Evolutionary conservation across 2,113 vertebrate species (phyloP).

Genomic region (Loxodonta africana): DNA sequence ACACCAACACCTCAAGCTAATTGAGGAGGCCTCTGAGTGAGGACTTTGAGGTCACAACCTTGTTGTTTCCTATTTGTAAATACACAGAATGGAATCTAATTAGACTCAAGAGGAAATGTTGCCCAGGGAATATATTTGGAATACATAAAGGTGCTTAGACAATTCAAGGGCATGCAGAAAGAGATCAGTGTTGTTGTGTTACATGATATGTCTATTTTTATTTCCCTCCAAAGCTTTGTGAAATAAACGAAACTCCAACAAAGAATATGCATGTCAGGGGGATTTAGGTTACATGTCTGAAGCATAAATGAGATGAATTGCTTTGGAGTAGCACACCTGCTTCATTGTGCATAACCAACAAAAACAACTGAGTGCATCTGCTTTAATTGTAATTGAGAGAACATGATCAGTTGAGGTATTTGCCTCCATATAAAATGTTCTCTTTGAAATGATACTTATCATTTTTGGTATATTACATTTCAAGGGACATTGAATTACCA

Average conservation of each 20-base stretch:
- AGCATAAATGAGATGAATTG: not conserved
- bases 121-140: slow-evolving; percentile 85
- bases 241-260: slow-evolving; percentile 60
- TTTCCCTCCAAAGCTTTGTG: slow-evolving; percentile 19
- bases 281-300: not conserved
- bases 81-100: slow-evolving; percentile 86
- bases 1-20: slow-evolving; percentile 60
- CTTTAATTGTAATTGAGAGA: not conserved
- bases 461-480: slow-evolving; percentile 52
- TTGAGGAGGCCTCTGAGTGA: slow-evolving; percentile 73
- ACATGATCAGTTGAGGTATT: not conserved
- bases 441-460: not conserved
- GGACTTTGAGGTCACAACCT: slow-evolving; percentile 76
- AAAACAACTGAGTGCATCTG: not conserved
- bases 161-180: slow-evolving; percentile 79
- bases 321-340: not conserved
- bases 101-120: slow-evolving; percentile 85
- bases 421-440: not conserved
- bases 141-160: slow-evolving; percentile 75
- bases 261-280: slow-evolving; percentile 62
- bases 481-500: slow-evolving; percentile 48
- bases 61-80: slow-evolving; percentile 88
- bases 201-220: slow-evolving; percentile 65
- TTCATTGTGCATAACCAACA: slow-evolving; percentile 39
- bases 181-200: slow-evolving; percentile 39